Percentiles rank a stretch among this genome's conserved stretches.
These are phyloP conservation scores for Spodoptera littoralis DNA, from an alignment of 2,888 invertebrate genomes.

Conservation along the genomic window DNA sequence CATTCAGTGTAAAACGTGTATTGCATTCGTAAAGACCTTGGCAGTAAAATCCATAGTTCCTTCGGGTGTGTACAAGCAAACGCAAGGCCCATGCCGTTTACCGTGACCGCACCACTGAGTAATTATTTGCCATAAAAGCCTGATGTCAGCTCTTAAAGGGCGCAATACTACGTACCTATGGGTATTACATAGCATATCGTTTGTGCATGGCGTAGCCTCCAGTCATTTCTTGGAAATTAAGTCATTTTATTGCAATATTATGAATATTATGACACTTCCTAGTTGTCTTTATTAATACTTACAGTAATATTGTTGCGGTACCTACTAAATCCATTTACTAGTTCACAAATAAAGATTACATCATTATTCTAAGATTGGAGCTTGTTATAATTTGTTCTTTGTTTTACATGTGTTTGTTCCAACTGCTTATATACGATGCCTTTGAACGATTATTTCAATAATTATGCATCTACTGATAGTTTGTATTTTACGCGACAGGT, in stretches of 20 bases:
- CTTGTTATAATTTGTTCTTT: too few relatives aligned
- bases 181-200: conserved; percentile 17
- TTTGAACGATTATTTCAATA: too few relatives aligned
- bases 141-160: conserved; percentile 47
- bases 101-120: conserved; percentile 55
- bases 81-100: conserved; percentile 65
- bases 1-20: background rate
- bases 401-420: too few relatives aligned
- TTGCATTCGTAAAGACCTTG: conserved; percentile 29
- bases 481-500: too few relatives aligned
- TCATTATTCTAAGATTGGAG: too few relatives aligned
- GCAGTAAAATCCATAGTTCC: conserved; percentile 47
- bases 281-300: background rate
- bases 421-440: too few relatives aligned
- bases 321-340: too few relatives aligned
- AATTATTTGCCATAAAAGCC: conserved; percentile 58
- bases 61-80: conserved; percentile 52
- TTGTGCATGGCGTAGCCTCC: conserved; percentile 33
- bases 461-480: too few relatives aligned
- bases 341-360: too few relatives aligned
- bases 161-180: conserved; percentile 18
- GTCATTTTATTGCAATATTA: conserved; percentile 4
- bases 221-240: conserved; percentile 25
- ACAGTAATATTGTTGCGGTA: too few relatives aligned
- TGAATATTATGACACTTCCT: conserved; percentile 13